Evolutionary conservation across 1,140 invertebrate species (phyloP), one percentile per base, ranked within the genome.

Genomic region (Panulirus ornatus): DNA sequence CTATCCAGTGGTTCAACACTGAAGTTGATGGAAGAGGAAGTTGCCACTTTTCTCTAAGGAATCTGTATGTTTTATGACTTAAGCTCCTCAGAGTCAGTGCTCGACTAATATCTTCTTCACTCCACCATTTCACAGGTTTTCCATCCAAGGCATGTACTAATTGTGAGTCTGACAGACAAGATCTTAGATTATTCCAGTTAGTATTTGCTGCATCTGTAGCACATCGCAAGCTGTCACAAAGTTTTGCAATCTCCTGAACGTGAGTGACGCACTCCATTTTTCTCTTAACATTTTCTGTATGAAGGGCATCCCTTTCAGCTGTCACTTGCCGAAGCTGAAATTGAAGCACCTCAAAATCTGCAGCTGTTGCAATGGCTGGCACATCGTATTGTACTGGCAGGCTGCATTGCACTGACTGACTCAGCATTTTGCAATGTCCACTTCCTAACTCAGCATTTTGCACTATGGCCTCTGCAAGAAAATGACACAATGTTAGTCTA

Each of bases 81-180:
- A n/a, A n/a, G n/a, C 70, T n/a, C 70, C 70, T 71, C 16, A 71
- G 30, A 71, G 30, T 71, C 70, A 71, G 70, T 71, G 70, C 8
- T 71, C 30, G 16, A 71, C 70, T 71, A 71, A 19, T 71, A 34
- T 71, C 70, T 71, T 71, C 70, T n/a, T 19, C 70, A 71, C 9
- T 71, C 70, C 70, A 71, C 70, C 70, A 27, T 19, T 19, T 71
- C 30, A 71, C 70, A n/a, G 70, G 70, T 71, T 71, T 71, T 34
- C 70, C 70, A 19, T 71, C 70, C n/a, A n/a, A n/a, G n/a, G n/a
- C n/a, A n/a, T n/a, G n/a, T n/a, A n/a, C n/a, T n/a, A n/a, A n/a
- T n/a, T 30, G 14, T 71, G 70, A 19, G 30, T 8, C 8, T 71
- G 70, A 71, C 16, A 71, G 27, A 71, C 9, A 71, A n/a, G 16